Percentiles rank a stretch among this genome's conserved stretches.
Conservation (phyloP, 1,140 invertebrate genomes). For the Drosophila athabasca region DNA sequence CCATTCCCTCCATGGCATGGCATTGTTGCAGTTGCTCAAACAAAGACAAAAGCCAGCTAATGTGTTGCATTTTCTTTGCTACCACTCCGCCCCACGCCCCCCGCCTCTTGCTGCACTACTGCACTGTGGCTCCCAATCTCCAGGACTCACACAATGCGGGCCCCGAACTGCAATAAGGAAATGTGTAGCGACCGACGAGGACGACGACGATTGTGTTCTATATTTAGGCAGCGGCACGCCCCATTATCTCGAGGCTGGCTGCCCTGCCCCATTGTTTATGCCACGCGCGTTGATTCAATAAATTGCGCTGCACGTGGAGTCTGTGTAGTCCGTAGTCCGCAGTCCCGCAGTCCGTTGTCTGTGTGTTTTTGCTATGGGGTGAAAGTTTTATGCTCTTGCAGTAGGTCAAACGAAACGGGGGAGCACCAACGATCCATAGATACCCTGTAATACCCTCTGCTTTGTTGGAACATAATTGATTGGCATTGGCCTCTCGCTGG, state of each 20-base stretch:
- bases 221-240: slow-evolving; percentile 58
- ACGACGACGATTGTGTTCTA: slow-evolving; percentile 44
- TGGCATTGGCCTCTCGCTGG: slow-evolving; percentile 16
- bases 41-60: slow-evolving; percentile 68
- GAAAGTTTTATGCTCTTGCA: slow-evolving; percentile 21
- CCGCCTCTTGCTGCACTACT: not conserved
- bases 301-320: slow-evolving; percentile 44
- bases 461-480: slow-evolving; percentile 1
- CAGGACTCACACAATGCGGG: slow-evolving; percentile 41
- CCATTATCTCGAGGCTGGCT: slow-evolving; percentile 32
- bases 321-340: slow-evolving; percentile 2
- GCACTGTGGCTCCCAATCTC: slow-evolving; percentile 2
- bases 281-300: slow-evolving; percentile 69
- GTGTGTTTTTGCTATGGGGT: not conserved
- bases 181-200: slow-evolving; percentile 23
- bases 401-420: slow-evolving; percentile 5
- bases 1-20: slow-evolving; percentile 44
- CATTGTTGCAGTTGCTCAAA: slow-evolving; percentile 30
- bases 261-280: slow-evolving; percentile 62
- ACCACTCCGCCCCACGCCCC: not conserved
- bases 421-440: not conserved
- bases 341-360: too few species aligned
- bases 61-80: slow-evolving; percentile 66
- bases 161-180: slow-evolving; percentile 38
- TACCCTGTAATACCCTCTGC: not conserved